Evolutionary conservation across 1,140 invertebrate species (phyloP), one percentile per base, ranked within the genome.

Genomic region (Manduca sexta): DNA sequence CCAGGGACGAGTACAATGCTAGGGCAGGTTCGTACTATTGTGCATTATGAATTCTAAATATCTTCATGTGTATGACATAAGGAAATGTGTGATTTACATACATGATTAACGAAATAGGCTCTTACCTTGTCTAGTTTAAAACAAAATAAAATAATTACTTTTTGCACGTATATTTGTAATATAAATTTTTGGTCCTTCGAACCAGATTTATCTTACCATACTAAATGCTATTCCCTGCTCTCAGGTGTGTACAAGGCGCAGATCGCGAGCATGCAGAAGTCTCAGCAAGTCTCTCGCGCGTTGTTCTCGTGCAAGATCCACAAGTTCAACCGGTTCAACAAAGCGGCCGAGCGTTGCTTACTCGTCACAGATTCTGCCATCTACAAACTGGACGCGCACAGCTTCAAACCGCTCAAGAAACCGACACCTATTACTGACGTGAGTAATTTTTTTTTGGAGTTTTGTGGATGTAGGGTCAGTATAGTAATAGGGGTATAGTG

Each of bases 341-440:
- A 98, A 86, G 89, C 92, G 77, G 93, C 95, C 0, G 95, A 98
- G 67, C 88, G 97, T 39, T 95, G 94, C 3, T 77, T 99, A 39
- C 87, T 98, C 7, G 86, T 99, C 34, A 98, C 97, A 0, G 96
- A 98, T 60, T 88, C 90, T 5, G 89, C 89, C 16, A 91, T 99
- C 53, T 97, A 95, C 77, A 99, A 99, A 81, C 86, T 99, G 55
- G 96, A 99, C 33, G 83, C 87, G n/a, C 90, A 90, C 63, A 95
- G 93, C 54, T 98, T 98, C 76, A 96, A 94, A 69, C 90, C 91
- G 18, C 91, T 99, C 88, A 95, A 93, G 68, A 92, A 94, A 60
- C 93, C 93, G 12, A 93, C 93, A 67, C 90, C 90, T 2, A 92
- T 98, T 37, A 88, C 90, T 41, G 93, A 96, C 84, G 93, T 95